These are phyloP conservation scores for Hypena proboscidalis DNA, from an alignment of 2,888 invertebrate species.

Conservation along the genomic window DNA sequence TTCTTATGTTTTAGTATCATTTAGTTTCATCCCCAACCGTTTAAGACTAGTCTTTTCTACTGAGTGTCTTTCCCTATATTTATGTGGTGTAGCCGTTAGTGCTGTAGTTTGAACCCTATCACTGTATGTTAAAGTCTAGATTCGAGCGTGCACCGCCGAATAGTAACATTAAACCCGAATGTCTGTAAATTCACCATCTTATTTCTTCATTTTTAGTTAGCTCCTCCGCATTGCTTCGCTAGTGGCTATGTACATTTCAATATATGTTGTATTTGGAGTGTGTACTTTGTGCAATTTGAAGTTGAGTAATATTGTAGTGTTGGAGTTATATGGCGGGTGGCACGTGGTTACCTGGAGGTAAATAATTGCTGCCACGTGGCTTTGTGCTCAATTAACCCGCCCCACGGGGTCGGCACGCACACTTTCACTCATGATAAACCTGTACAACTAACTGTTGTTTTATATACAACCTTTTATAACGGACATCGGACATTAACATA, in stretches of 20 bases:
- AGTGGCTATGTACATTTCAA: constrained; percentile 54
- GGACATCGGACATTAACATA: constrained; percentile 25
- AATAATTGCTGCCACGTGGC: constrained; percentile 83
- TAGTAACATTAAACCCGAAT: constrained; percentile 76
- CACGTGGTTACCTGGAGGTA: constrained; percentile 80
- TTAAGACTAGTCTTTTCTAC: constrained; percentile 49
- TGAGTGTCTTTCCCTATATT: constrained; percentile 57
- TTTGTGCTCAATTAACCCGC: constrained; percentile 71
- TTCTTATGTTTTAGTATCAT: constrained; percentile 25
- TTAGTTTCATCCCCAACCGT: constrained; percentile 49
- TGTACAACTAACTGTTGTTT: constrained; percentile 53
- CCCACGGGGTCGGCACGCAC: constrained; percentile 63
- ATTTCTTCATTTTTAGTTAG: constrained; percentile 83
- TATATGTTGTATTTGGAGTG: constrained; percentile 45
- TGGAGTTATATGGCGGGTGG: constrained; percentile 28
- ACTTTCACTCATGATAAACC: constrained; percentile 62
- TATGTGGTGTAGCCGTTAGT: constrained; percentile 46
- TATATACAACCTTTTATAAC: constrained; percentile 48
- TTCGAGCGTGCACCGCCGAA: constrained; percentile 41
- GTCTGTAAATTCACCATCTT: constrained; percentile 81
- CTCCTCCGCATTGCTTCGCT: constrained; percentile 76
- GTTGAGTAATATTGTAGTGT: constrained; percentile 29
- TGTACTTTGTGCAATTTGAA: constrained; percentile 38
- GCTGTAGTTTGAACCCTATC: constrained; percentile 57
- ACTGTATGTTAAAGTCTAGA: constrained; percentile 54